phyloP scores from a whole-genome alignment of 2,888 invertebrate genomes.

The Eupithecia centaureata region DNA sequence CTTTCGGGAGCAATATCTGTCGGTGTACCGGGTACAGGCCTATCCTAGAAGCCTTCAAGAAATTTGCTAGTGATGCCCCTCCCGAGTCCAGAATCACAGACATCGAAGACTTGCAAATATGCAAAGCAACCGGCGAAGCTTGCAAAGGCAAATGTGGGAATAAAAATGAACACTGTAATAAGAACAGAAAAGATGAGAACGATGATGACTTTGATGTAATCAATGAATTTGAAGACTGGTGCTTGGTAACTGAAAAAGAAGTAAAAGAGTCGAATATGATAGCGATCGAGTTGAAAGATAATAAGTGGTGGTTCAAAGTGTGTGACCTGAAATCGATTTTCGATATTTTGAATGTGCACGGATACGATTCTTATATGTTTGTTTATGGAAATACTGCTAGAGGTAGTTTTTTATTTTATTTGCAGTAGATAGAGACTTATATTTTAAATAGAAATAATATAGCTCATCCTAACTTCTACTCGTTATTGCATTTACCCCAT shows the following conservation, averaged over 20 bases:
- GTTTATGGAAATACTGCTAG: conserved; percentile 89
- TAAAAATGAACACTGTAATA: conserved; percentile 31
- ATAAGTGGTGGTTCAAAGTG: conserved; percentile 81
- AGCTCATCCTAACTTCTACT: too few relatives aligned
- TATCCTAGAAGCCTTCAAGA: conserved; percentile 85
- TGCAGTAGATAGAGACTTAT: too few relatives aligned
- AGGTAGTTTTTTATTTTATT: conserved; percentile 81
- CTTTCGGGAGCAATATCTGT: conserved; percentile 88
- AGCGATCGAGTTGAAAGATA: conserved; percentile 64
- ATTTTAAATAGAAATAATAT: too few relatives aligned
- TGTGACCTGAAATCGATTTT: conserved; percentile 78
- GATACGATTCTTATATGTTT: conserved; percentile 81
- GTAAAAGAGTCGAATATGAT: conserved; percentile 40
- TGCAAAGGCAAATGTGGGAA: background rate
- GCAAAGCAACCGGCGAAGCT: conserved; percentile 43
- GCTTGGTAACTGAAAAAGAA: conserved; percentile 34
- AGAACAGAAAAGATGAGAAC: conserved; percentile 25
- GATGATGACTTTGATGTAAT: conserved; percentile 18
- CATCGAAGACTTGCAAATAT: conserved; percentile 58
- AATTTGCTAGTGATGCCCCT: conserved; percentile 78
- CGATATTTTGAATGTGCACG: conserved; percentile 71
- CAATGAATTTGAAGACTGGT: conserved; percentile 39
- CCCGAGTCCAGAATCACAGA: conserved; percentile 48
- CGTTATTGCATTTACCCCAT: too few relatives aligned
- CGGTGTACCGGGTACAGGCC: conserved; percentile 88